A percentile compares a stretch with the other conserved stretches of the same genome.
phyloP scores from a whole-genome alignment of 2,113 vertebrate genomes.

The Muntiacus muntjak region DNA sequence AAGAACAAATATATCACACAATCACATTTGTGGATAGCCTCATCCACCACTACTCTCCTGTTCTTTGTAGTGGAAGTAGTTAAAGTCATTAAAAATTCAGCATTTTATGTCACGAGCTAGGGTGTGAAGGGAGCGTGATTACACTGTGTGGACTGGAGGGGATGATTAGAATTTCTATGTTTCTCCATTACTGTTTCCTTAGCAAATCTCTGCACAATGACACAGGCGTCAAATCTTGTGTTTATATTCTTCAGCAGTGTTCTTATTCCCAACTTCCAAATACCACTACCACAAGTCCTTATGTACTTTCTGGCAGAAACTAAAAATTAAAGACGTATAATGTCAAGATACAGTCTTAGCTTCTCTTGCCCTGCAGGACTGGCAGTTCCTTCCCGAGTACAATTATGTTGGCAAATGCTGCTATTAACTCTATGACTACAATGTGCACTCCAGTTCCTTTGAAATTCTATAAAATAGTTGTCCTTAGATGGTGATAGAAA shows the following conservation, averaged over 20 bases:
- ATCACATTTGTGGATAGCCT: conserved; percentile 38
- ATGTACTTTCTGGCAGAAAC: conserved; percentile 74
- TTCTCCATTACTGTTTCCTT: conserved; percentile 70
- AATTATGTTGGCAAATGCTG: conserved; percentile 58
- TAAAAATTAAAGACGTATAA: conserved; percentile 76
- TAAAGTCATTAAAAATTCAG: conserved; percentile 74
- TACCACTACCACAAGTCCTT: conserved; percentile 62
- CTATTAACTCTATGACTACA: conserved; percentile 60
- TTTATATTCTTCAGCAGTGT: conserved; percentile 50
- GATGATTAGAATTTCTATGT: conserved; percentile 74
- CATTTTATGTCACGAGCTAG: conserved; percentile 58
- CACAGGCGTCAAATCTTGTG: conserved; percentile 61
- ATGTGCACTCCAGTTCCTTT: conserved; percentile 47
- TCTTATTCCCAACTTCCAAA: conserved; percentile 46
- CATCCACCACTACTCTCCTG: conserved; percentile 34
- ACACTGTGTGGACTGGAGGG: conserved; percentile 64
- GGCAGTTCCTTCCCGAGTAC: conserved; percentile 41
- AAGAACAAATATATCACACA: conserved; percentile 39
- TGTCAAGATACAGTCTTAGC: conserved; percentile 66
- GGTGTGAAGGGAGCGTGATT: conserved; percentile 66
- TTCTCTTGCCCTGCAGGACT: conserved; percentile 65
- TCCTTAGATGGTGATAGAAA: conserved; percentile 69
- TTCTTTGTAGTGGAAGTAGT: conserved; percentile 77
- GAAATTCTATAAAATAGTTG: conserved; percentile 72
- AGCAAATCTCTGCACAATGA: conserved; percentile 70